phyloP scores from a whole-genome alignment of 2,888 invertebrate species.

The Alviniconcha strummeri region DNA sequence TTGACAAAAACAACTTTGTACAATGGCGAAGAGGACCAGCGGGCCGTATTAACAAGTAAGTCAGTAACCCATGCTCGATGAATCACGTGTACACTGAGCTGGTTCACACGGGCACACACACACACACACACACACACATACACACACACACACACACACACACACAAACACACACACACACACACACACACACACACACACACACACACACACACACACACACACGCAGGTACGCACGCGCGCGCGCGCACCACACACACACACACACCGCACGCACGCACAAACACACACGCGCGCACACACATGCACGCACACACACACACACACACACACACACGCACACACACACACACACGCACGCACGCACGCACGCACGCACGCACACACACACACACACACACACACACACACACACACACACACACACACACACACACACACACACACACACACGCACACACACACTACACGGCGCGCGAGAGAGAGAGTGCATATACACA shows the following conservation, averaged over 20 bases:
- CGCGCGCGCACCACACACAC: too few species aligned
- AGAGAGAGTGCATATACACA: not conserved
- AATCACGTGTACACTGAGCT: too few species aligned
- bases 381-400: not conserved
- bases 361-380: not conserved
- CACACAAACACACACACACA: not conserved
- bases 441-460: not conserved
- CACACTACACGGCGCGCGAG: not conserved
- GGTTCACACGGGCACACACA: not conserved
- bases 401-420: not conserved
- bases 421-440: not conserved
- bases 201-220: not conserved
- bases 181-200: not conserved
- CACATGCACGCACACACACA: conserved; percentile 9
- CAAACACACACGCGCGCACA: not conserved
- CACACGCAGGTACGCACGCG: too few species aligned
- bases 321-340: conserved; percentile 1
- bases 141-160: not conserved
- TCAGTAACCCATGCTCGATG: too few species aligned
- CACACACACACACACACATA: conserved; percentile 4
- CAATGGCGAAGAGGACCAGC: too few species aligned
- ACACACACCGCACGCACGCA: not conserved
- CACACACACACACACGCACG: not conserved
- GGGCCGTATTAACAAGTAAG: too few species aligned
- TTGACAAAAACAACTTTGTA: too few species aligned